These are phyloP conservation scores for Dendropsophus ebraccatus DNA, from an alignment of 2,113 vertebrate genomes.

Conservation along the genomic window DNA sequence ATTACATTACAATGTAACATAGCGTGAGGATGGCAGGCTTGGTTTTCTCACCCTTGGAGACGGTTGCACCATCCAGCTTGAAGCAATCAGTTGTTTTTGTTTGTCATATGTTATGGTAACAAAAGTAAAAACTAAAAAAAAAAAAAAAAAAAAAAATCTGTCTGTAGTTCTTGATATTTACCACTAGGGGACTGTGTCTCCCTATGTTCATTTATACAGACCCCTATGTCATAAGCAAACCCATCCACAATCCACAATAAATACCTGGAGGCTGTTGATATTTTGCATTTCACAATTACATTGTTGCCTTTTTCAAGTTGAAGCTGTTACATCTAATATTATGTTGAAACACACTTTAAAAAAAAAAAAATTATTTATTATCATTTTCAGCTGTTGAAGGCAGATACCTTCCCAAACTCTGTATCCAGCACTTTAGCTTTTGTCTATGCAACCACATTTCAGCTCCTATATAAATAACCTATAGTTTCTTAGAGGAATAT, in stretches of 20 bases:
- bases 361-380: too few species aligned
- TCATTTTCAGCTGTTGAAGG: neutral
- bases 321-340: neutral
- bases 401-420: neutral
- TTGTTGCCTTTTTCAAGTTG: neutral
- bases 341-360: neutral
- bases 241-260: neutral
- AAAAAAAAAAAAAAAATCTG: too few species aligned
- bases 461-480: too few species aligned
- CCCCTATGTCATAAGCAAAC: neutral
- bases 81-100: neutral
- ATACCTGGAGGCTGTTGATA: neutral
- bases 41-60: neutral
- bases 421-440: neutral
- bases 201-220: neutral
- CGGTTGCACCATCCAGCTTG: neutral
- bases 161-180: neutral
- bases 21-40: neutral
- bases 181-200: slow-evolving; percentile 47
- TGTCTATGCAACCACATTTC: too few species aligned
- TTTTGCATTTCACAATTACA: neutral
- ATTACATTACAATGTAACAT: neutral
- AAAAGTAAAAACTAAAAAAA: too few species aligned
- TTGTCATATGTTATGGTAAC: neutral
- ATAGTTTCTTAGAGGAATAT: too few species aligned